Base-by-base conservation (phyloP, 2,888 invertebrate genomes). In the Euproctis similis region DNA sequence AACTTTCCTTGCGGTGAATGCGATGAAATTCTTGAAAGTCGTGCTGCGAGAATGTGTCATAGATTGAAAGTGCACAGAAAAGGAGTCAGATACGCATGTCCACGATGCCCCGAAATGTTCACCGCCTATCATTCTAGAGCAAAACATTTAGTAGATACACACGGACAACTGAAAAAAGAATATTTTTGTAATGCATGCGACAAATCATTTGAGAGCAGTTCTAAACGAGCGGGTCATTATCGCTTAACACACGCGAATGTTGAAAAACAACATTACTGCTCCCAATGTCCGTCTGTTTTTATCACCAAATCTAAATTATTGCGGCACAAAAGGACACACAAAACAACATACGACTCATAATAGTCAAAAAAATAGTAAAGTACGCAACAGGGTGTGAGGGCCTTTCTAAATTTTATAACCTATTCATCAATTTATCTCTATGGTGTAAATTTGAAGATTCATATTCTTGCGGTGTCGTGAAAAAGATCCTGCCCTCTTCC, bases 1-100 rank as follows among this genome's bases (percentile, higher is more conserved):
- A 63, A 39, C 13, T 80, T 78, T 30, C 67, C 76, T n/a, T 84
- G 84, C 23, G 65, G 69, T 0, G 52, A 69, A 12, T 84, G 84
- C 32, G 60, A 54, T 3, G 70, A 70, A 24, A 34, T 75, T 0
- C 45, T 80, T 1, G 58, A 55, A 12, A 77, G 80, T 1, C 55
- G 71, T 32, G 67, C 68, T 0, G 66, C 72, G 16, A 59, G 80
- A 11, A 67, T 63, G 48, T 64, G 58, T 19, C 82, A 84, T 36
- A 67, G 60, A 38, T 46, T 69, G 39, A 58, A 54, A 19, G 52
- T 72, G 2, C 84, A 84, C 28, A 62, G 53, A 26, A 72, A 73
- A 26, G 77, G 81, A 1, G 30, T 74, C 1, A 46, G 78, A 7
- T 81, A 84, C 39, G 56, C 68, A 0, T 84, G 84, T 25, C 81